Conservation (phyloP, 2,888 invertebrate genomes). For the Tetrapedia diversipes region DNA sequence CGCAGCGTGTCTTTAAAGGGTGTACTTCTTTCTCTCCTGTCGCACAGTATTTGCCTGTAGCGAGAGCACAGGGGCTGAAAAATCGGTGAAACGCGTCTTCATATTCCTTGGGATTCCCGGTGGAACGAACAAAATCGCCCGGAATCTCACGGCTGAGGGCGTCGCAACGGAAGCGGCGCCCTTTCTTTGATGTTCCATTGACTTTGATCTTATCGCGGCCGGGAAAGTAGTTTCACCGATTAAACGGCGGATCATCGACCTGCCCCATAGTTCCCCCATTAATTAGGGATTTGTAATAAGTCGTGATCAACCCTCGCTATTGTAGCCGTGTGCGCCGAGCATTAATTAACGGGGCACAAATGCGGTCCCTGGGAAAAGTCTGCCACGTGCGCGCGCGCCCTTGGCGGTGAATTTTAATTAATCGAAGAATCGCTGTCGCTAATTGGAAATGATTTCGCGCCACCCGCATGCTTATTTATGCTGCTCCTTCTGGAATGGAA, state of each 20-base stretch:
- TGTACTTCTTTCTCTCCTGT: neutral
- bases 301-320: conserved; percentile 52
- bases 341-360: conserved; percentile 68
- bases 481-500: neutral
- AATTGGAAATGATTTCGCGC: conserved; percentile 52
- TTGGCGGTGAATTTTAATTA: conserved; percentile 63
- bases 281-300: conserved; percentile 65
- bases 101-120: conserved; percentile 24
- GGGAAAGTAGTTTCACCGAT: conserved; percentile 18
- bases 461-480: neutral
- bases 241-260: conserved; percentile 34
- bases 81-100: conserved; percentile 29
- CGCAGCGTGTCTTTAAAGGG: too few relatives aligned
- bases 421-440: conserved; percentile 51
- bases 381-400: conserved; percentile 8
- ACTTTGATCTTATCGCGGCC: conserved; percentile 40
- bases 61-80: conserved; percentile 15
- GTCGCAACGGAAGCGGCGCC: conserved; percentile 20
- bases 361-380: conserved; percentile 37
- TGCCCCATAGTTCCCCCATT: conserved; percentile 40
- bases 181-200: conserved; percentile 35
- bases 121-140: conserved; percentile 28
- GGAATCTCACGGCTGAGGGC: conserved; percentile 40
- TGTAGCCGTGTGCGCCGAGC: conserved; percentile 43
- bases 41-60: neutral